Conservation (phyloP, 1,140 invertebrate genomes). For the Trichogramma pretiosum region DNA sequence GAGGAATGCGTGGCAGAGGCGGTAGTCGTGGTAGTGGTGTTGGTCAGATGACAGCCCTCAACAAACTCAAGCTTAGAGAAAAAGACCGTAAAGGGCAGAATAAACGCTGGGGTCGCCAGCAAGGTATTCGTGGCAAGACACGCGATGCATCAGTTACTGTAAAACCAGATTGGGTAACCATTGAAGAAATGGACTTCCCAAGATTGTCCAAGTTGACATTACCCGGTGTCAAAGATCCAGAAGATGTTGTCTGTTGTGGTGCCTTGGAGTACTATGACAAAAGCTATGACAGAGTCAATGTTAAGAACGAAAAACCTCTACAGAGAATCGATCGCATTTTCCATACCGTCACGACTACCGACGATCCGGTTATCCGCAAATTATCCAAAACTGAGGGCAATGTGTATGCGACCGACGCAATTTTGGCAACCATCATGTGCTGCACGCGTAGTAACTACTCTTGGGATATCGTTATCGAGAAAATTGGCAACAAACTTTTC, state of each 20-base stretch:
- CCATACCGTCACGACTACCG: slow-evolving; percentile 96
- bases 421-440: slow-evolving; percentile 97
- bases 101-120: slow-evolving; percentile 79
- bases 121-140: slow-evolving; percentile 69
- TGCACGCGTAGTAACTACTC: slow-evolving; percentile 95
- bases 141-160: slow-evolving; percentile 97
- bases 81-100: slow-evolving; percentile 57
- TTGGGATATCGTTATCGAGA: slow-evolving; percentile 99
- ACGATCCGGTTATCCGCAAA: slow-evolving; percentile 94
- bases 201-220: slow-evolving; percentile 85
- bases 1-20: slow-evolving; percentile 67
- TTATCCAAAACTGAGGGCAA: slow-evolving; percentile 89
- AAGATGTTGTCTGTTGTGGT: slow-evolving; percentile 77
- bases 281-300: slow-evolving; percentile 90
- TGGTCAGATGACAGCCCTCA: slow-evolving; percentile 58
- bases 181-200: slow-evolving; percentile 99
- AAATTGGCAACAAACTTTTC: slow-evolving; percentile 95
- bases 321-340: slow-evolving; percentile 93
- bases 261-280: slow-evolving; percentile 97
- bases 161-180: slow-evolving; percentile 89
- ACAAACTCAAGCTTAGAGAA: slow-evolving; percentile 50
- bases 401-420: slow-evolving; percentile 97
- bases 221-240: slow-evolving; percentile 77
- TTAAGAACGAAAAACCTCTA: slow-evolving; percentile 88
- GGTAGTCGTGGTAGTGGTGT: slow-evolving; percentile 63